A percentile compares a stretch with the other conserved stretches of the same genome.
Conservation (phyloP, 2,888 invertebrate genomes). For the Scaptomyza polygonia region DNA sequence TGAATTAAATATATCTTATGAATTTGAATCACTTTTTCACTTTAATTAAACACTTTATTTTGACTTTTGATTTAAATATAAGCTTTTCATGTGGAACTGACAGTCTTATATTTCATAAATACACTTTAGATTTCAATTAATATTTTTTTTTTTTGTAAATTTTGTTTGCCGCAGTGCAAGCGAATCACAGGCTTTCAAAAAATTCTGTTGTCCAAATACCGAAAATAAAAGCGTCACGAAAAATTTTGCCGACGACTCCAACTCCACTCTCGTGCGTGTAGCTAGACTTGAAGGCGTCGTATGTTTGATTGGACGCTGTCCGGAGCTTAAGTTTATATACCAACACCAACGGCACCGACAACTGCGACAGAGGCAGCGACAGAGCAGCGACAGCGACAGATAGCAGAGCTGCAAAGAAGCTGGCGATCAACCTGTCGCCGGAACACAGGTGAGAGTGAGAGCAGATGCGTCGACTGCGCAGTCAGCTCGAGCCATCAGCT, state of each 20-base stretch:
- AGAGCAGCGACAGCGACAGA: conserved; percentile 27
- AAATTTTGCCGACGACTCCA: conserved; percentile 77
- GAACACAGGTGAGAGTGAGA: conserved; percentile 33
- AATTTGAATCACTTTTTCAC: conserved; percentile 28
- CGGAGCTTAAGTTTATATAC: conserved; percentile 83
- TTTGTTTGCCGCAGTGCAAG: conserved; percentile 51
- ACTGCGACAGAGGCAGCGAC: conserved; percentile 17
- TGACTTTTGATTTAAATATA: conserved; percentile 42
- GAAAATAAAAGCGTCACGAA: conserved; percentile 63
- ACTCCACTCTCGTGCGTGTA: conserved; percentile 83
- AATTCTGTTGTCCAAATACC: conserved; percentile 52
- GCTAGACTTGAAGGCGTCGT: conserved; percentile 85
- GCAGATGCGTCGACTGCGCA: conserved; percentile 35
- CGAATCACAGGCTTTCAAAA: conserved; percentile 44
- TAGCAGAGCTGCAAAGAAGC: conserved; percentile 57
- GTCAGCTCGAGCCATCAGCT: conserved; percentile 25
- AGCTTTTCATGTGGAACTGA: conserved; percentile 75
- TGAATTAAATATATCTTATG: not conserved
- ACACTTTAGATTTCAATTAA: conserved; percentile 47
- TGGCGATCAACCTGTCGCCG: conserved; percentile 59
- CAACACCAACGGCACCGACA: conserved; percentile 30
- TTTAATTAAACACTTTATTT: not conserved
- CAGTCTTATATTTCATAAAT: conserved; percentile 63
- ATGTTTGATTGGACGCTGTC: conserved; percentile 83
- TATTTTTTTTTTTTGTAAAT: conserved; percentile 18